phyloP scores from a whole-genome alignment of 2,888 invertebrate genomes.

The Augochlorella aurata region DNA sequence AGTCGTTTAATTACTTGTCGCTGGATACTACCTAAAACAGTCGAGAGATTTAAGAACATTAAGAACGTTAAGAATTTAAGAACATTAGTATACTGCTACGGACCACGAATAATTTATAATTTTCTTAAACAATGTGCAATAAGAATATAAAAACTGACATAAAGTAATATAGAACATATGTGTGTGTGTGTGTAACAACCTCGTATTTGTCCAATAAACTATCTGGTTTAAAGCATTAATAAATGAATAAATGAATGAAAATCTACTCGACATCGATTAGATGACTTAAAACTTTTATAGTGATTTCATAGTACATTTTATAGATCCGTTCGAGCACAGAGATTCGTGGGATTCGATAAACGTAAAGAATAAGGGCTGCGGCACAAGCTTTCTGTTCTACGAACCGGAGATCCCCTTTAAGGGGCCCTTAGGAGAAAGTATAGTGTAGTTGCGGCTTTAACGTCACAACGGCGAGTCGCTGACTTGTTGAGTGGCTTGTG shows the following conservation, averaged over 20 bases:
- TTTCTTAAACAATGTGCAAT: no score
- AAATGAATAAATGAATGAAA: background rate
- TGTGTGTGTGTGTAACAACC: no score
- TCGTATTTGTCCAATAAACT: no score
- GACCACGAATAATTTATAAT: no score
- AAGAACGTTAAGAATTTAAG: no score
- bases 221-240: no score
- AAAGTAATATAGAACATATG: no score
- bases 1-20: no score
- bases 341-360: conserved; percentile 25
- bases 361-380: background rate
- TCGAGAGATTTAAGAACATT: no score
- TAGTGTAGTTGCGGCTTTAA: conserved; percentile 69
- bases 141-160: no score
- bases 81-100: no score
- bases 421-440: conserved; percentile 63
- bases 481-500: conserved; percentile 73
- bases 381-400: conserved; percentile 13
- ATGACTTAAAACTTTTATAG: background rate
- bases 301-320: background rate
- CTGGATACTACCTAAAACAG: no score
- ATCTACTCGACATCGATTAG: background rate
- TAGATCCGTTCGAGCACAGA: background rate
- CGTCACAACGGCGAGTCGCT: conserved; percentile 67
- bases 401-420: conserved; percentile 64